A percentile compares a stretch with the other conserved stretches of the same genome.
Evolutionary conservation across 2,888 invertebrate genomes (phyloP).

Genomic region (Pterostichus niger): DNA sequence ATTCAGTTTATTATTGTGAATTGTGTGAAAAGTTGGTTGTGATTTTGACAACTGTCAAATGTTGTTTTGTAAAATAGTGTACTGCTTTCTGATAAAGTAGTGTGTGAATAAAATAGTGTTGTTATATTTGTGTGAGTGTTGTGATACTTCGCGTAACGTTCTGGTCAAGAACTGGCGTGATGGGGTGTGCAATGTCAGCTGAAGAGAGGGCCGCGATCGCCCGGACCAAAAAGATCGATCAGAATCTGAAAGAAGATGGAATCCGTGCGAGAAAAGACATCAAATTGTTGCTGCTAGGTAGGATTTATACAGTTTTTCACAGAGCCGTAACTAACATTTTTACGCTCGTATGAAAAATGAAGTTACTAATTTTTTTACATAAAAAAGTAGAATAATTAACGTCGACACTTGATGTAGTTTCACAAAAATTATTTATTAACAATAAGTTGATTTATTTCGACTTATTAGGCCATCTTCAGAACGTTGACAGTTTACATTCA

Average conservation of each 20-base stretch:
- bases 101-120: conserved; percentile 5
- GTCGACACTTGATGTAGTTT: too few relatives aligned
- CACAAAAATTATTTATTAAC: too few relatives aligned
- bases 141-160: neutral
- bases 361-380: too few relatives aligned
- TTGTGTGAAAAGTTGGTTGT: conserved; percentile 9
- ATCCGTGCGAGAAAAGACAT: conserved; percentile 99
- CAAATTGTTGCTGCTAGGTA: conserved; percentile 97
- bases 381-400: too few relatives aligned
- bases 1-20: neutral
- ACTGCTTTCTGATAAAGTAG: neutral
- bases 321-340: neutral
- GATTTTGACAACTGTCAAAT: neutral
- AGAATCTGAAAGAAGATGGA: conserved; percentile 98
- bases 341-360: too few relatives aligned
- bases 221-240: conserved; percentile 98
- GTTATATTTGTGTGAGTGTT: neutral
- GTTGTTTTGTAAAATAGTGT: neutral
- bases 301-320: conserved; percentile 72
- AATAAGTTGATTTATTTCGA: too few relatives aligned
- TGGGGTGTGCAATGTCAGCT: conserved; percentile 99
- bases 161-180: conserved; percentile 74
- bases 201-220: conserved; percentile 99
- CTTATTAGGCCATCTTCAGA: too few relatives aligned
- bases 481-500: too few relatives aligned